Conservation (phyloP, 2,888 invertebrate genomes). For the Orthonychiurus folsomi region DNA sequence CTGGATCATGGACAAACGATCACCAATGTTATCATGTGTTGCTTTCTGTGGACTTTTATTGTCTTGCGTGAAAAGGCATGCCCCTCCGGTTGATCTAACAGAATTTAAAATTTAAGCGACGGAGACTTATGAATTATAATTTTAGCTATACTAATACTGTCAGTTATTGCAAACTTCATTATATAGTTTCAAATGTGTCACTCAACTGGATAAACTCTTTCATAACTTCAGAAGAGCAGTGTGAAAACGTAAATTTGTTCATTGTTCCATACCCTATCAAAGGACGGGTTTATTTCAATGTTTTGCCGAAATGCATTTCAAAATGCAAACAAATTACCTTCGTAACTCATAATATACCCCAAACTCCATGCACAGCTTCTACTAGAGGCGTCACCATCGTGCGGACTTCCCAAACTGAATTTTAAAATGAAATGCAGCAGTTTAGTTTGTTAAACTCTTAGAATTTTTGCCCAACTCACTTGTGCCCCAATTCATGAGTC, state of each 20-base stretch:
- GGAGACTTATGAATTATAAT: neutral
- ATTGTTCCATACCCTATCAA: neutral
- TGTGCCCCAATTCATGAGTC: neutral
- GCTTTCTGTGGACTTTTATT: too few species aligned
- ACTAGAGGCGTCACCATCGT: constrained; percentile 4
- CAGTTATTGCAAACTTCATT: too few species aligned
- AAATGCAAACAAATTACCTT: too few species aligned
- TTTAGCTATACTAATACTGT: too few species aligned
- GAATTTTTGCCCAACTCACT: neutral
- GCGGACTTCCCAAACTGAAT: neutral
- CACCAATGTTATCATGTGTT: neutral
- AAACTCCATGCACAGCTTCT: neutral
- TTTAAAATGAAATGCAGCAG: neutral
- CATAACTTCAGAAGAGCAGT: neutral
- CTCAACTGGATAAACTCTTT: constrained; percentile 3
- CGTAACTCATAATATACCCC: constrained; percentile 9
- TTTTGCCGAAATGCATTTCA: too few species aligned
- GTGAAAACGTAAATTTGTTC: constrained; percentile 7
- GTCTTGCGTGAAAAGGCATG: neutral
- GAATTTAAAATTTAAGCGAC: too few species aligned
- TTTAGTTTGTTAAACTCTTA: too few species aligned
- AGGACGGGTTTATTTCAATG: too few species aligned
- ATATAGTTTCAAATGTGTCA: too few species aligned
- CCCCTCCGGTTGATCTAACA: constrained; percentile 7
- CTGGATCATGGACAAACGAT: neutral